Evolutionary conservation across 2,888 invertebrate genomes (phyloP), one percentile per base, ranked within the genome.

Genomic region (Lissonota sp.): DNA sequence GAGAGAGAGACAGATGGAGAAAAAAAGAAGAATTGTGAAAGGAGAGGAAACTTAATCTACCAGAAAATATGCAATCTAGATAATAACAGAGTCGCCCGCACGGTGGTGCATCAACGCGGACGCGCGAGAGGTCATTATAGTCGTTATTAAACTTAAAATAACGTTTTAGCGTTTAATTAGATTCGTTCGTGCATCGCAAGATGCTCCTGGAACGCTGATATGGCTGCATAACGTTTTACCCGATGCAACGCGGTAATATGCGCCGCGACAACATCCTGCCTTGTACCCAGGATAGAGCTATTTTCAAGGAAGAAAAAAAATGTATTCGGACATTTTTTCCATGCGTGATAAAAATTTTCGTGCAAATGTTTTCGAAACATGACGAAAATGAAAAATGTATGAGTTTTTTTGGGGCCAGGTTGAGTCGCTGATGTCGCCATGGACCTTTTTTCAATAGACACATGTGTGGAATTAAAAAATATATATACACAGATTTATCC

Each of bases 1-100:
- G 60, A 67, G 44, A 44, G 58, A 26, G 40, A 6, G 46, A 14
- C 40, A n/a, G 60, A 66, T 5, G 37, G 37, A 55, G n/a, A 60
- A 74, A 57, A 51, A 63, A 49, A 44, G 40, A 12, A 60, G 57
- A 55, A 77, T 62, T 84, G 81, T 82, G 88, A 86, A 87, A 62
- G n/a, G 67, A 74, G 80, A 74, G 78, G 74, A 75, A 82, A 88
- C 89, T 90, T 90, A 91, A 91, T 91, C 88, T 88, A 91, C 88
- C 91, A 90, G 91, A 92, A 91, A 91, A 91, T 91, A 90, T 90
- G 91, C 91, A 91, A 92, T 91, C 89, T 90, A 87, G 90, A 89
- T 91, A 91, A 91, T 92, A 90, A 91, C 91, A 89, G 90, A 89
- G 90, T 84, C 84, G 82, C 84, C 79, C 83, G 82, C 84, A 79